Percentiles rank a stretch among this genome's conserved stretches.
These are phyloP conservation scores for Cerceris rybyensis DNA, from an alignment of 2,888 invertebrate species.

Conservation along the genomic window DNA sequence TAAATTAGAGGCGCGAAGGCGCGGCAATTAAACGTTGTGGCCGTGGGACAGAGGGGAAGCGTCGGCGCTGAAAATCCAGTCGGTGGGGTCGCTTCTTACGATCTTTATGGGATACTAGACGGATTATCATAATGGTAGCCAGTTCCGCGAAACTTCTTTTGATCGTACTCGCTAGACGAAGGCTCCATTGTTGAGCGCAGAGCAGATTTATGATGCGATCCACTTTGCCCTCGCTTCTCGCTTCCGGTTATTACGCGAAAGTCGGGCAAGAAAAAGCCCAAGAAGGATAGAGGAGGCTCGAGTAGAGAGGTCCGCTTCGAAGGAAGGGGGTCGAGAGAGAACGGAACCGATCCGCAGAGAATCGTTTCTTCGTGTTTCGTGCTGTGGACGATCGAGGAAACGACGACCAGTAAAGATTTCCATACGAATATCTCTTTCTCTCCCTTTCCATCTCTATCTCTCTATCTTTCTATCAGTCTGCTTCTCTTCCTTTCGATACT, in stretches of 20 bases:
- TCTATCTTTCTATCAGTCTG: no score
- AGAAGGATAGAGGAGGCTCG: constrained; percentile 27
- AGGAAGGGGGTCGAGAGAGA: constrained; percentile 35
- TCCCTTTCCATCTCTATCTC: not conserved
- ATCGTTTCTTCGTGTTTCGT: constrained; percentile 39
- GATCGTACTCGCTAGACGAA: constrained; percentile 48
- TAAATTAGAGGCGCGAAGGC: not conserved
- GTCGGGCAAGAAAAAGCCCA: constrained; percentile 62
- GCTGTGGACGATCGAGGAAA: constrained; percentile 5
- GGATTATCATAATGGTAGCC: constrained; percentile 60
- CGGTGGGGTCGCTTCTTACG: constrained; percentile 31
- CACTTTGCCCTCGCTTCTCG: constrained; percentile 61
- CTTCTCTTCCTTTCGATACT: no score
- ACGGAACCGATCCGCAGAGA: constrained; percentile 51
- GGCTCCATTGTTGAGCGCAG: constrained; percentile 52
- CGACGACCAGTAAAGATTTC: constrained; percentile 10
- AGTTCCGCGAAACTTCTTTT: constrained; percentile 60
- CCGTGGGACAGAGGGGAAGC: constrained; percentile 7
- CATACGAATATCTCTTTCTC: not conserved
- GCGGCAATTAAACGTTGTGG: constrained; percentile 6
- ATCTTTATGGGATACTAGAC: constrained; percentile 35
- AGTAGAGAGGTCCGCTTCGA: constrained; percentile 25
- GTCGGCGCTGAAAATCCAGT: constrained; percentile 31
- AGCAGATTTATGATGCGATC: constrained; percentile 63
- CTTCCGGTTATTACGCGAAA: constrained; percentile 67